Evolutionary conservation across 1,140 invertebrate species (phyloP), one percentile per base, ranked within the genome.

Genomic region (Olivierus martensii): DNA sequence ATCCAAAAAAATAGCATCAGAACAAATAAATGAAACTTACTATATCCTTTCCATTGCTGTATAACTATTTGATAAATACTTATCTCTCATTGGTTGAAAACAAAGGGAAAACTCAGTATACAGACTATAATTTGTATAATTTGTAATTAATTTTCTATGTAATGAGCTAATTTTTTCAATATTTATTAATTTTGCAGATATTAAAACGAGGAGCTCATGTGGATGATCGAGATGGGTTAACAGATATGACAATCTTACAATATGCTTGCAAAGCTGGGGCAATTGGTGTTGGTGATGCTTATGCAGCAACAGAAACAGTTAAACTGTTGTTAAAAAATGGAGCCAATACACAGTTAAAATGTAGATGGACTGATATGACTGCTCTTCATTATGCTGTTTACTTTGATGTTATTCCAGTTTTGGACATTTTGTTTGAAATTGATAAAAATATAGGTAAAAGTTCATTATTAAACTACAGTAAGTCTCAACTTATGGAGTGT

Each of bases 321-420:
- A 53, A 62, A 49, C 46, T 68, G 46, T 61, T 77, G 6, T 46
- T 76, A 17, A 61, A 65, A 12, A 63, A 65, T 52, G 74, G 73
- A 6, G 73, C 73, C 14, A 70, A 76, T 64, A 61, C 71, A 12
- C 66, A 69, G 55, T 67, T 73, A 37, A 59, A 73, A 46, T 76
- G 74, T 59, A 60, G 72, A n/a, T 77, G 75, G 75, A 77, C 74
- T 22, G 69, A 73, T 55, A 77, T 77, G 75, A 71, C 73, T 37
- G 69, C 75, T 18, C 59, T 76, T 34, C 75, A 77, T 62, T 77
- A 75, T 63, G 74, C 75, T 18, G 69, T 72, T 4, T 76, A 74
- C 59, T 77, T 76, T 62, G 73, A 76, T 66, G 73, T 74, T 17
- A 69, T 73, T 12, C 66, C 69, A 46, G 71, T 75, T 5, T 62